Percentiles rank a stretch among this genome's conserved stretches.
Conservation (phyloP, 2,797 vertebrate species). For the Vultur gryphus region DNA sequence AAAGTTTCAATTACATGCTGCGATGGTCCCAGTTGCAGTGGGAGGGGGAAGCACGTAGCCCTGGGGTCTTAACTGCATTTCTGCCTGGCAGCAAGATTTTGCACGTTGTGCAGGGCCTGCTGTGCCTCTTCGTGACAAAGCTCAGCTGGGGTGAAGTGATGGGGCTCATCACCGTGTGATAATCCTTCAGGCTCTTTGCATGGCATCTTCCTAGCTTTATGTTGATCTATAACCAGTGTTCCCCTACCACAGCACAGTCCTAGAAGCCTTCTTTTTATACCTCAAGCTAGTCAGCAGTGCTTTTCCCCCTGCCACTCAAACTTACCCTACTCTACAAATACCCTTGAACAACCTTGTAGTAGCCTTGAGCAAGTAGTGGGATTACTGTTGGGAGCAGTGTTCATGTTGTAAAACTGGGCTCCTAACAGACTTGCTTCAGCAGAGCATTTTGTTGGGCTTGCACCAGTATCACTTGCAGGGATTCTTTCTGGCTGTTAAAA, state of each 20-base stretch:
- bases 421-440: neutral
- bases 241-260: neutral
- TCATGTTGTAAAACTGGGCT: neutral
- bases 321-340: neutral
- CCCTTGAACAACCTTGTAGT: neutral
- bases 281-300: neutral
- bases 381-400: neutral
- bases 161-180: neutral
- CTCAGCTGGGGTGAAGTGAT: neutral
- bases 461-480: accelerated
- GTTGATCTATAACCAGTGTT: neutral
- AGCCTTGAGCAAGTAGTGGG: neutral
- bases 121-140: neutral
- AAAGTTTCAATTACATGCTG: neutral
- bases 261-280: neutral
- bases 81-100: neutral
- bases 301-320: neutral
- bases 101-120: neutral
- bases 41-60: neutral
- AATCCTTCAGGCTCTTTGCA: neutral
- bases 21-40: neutral
- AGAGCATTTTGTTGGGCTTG: neutral
- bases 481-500: neutral
- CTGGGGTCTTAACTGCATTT: neutral
- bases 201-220: neutral